Percentiles rank a stretch among this genome's conserved stretches.
These are phyloP conservation scores for Stigmatopora nigra DNA, from an alignment of 2,113 vertebrate species.

Conservation along the genomic window DNA sequence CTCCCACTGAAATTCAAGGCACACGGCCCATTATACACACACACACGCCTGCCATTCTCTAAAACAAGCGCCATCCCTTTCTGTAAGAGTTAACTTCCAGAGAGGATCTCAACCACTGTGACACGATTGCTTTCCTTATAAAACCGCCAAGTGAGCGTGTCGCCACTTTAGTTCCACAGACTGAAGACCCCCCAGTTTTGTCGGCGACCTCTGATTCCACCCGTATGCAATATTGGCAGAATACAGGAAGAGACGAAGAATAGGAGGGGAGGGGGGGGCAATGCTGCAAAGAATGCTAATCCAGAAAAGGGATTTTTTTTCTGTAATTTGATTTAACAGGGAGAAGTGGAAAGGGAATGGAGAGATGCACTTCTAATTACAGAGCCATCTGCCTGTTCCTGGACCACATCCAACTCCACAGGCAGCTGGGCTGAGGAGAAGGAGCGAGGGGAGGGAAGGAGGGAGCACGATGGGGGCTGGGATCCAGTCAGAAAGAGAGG, in stretches of 20 bases:
- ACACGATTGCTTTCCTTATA: constrained; percentile 11
- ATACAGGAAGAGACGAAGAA: constrained; percentile 52
- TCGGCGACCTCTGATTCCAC: constrained; percentile 29
- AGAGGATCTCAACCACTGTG: constrained; percentile 11
- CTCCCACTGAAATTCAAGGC: constrained; percentile 50
- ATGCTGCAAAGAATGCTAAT: constrained; percentile 71
- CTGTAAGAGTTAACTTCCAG: constrained; percentile 1
- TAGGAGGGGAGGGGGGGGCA: constrained; percentile 57
- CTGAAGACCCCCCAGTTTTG: constrained; percentile 33
- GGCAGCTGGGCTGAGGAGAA: constrained; percentile 79
- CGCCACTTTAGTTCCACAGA: constrained; percentile 18
- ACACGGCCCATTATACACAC: constrained; percentile 6
- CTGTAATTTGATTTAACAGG: constrained; percentile 86
- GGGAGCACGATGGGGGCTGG: constrained; percentile 57
- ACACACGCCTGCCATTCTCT: constrained; percentile 1
- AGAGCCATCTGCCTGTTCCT: constrained; percentile 83
- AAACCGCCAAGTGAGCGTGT: constrained; percentile 20
- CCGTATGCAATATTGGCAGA: constrained; percentile 41
- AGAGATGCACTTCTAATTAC: constrained; percentile 80
- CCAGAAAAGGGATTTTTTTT: constrained; percentile 76
- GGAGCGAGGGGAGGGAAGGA: constrained; percentile 56
- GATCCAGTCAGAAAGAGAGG: constrained; percentile 50
- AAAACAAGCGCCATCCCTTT: constrained; percentile 18
- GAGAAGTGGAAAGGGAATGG: constrained; percentile 76
- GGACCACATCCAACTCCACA: constrained; percentile 77